Percentiles rank a stretch among this genome's conserved stretches.
These are phyloP conservation scores for Halichondria panicea DNA, from an alignment of 37 sponge, comb jelly and placozoan species.

Conservation along the genomic window DNA sequence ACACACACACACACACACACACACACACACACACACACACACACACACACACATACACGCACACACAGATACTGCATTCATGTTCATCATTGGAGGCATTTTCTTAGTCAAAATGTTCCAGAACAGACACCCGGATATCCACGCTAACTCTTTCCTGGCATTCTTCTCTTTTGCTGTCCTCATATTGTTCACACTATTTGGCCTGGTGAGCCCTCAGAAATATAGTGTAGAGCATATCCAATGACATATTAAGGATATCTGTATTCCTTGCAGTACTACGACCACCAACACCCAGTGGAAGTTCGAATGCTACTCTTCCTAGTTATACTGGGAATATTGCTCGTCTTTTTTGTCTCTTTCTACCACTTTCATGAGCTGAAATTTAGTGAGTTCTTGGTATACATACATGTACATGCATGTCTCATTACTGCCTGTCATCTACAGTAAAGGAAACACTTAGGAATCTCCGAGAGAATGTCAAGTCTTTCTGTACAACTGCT, in stretches of 20 bases:
- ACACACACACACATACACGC: no score
- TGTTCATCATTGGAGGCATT: conserved; percentile 92
- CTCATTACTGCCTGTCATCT: not conserved
- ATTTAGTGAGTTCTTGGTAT: not conserved
- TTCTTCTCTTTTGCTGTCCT: conserved; percentile 89
- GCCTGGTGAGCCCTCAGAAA: conserved; percentile 72
- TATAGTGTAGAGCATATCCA: no score
- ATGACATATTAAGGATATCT: no score
- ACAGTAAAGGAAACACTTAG: not conserved
- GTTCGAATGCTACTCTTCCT: conserved; percentile 23
- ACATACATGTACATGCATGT: not conserved
- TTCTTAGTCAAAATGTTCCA: conserved; percentile 80
- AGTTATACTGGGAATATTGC: conserved; percentile 13
- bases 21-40: no score
- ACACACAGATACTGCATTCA: conserved; percentile 84
- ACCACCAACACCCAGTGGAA: conserved; percentile 17
- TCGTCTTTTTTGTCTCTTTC: conserved; percentile 54
- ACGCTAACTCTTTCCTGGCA: conserved; percentile 81
- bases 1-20: no score
- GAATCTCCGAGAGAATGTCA: not conserved
- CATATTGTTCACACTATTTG: conserved; percentile 79
- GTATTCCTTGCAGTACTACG: conserved; percentile 25
- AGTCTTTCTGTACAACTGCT: no score
- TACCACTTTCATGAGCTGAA: conserved; percentile 56
- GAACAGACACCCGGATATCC: conserved; percentile 91